Evolutionary conservation across 2,113 vertebrate species (phyloP).

Genomic region (Macrotus californicus): DNA sequence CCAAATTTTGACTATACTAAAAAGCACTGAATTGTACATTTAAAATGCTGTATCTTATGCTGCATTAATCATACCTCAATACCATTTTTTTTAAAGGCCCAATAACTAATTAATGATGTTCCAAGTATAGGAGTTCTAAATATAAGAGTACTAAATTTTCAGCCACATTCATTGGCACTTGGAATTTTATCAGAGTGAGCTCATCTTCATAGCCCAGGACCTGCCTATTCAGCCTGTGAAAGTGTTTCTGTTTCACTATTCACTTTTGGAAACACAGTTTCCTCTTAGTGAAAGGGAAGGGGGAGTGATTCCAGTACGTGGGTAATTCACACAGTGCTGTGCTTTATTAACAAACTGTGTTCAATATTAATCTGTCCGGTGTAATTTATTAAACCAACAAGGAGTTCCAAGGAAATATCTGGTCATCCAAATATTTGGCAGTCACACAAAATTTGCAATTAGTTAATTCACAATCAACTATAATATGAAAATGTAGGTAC

Average conservation of each 20-base stretch:
- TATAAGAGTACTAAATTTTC: not conserved
- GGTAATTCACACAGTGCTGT: not conserved
- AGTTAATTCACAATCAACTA: not conserved
- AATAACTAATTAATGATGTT: not conserved
- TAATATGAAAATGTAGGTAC: not conserved
- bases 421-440: conserved; percentile 13
- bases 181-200: conserved; percentile 6
- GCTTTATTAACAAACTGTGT: not conserved
- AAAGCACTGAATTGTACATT: not conserved
- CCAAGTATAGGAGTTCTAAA: not conserved
- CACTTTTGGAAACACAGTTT: conserved; percentile 33
- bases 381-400: not conserved
- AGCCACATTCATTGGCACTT: not conserved
- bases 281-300: not conserved
- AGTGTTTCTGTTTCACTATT: not conserved
- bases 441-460: not conserved
- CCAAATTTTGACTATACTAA: not conserved
- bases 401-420: not conserved
- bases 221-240: not conserved
- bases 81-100: not conserved
- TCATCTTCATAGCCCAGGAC: not conserved
- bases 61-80: not conserved
- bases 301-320: not conserved
- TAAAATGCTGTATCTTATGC: not conserved
- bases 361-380: not conserved